Base-by-base conservation (phyloP, 2,113 vertebrate genomes). In the Hemicordylus capensis region DNA sequence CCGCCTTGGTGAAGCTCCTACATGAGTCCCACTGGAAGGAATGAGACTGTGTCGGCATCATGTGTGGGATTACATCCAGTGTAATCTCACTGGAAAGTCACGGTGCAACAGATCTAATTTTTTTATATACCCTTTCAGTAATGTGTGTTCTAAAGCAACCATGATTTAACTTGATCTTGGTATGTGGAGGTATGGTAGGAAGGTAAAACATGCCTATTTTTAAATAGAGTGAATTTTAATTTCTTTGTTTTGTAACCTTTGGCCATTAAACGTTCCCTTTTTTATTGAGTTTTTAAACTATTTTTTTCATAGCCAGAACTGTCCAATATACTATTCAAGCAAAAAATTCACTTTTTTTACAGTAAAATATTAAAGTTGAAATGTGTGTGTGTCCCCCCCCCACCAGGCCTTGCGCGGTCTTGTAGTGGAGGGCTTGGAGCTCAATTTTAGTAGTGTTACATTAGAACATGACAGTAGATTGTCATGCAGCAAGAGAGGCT, bases 101-200 rank as follows among this genome's bases (percentile, higher is more conserved):
- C 85, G 61, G 48, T 90, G 83, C 76, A 93, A 89, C 81, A 88
- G 80, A 91, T 88, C 89, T 87, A 76, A 91, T 90, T 92, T 92
- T 95, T 94, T 91, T 92, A 70, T 85, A 89, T 87, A 90, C 76
- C 56, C 90, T 92, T 94, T 92, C 6, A 76, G 26, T 91, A 84
- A 75, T 93, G 84, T 94, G 81, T 92, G 89, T 90, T 90, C 93
- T 95, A 91, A 92, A 85, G 88, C 75, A 89, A 81, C 88, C 85
- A n/a, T 88, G 80, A 90, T 95, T 96, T 93, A 95, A 93, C 85
- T 94, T 94, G 91, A 90, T 94, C 89, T 93, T 94, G 80, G 79
- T 90, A 90, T 80, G 70, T 86, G 90, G 80, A 92, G 69, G 88
- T 91, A 90, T 96, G 93, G 76, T 89, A 95, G 92, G 95, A 92